phyloP scores from a whole-genome alignment of 37 sponge, comb jelly and placozoan genomes.

The Cliona cf. orientalis region DNA sequence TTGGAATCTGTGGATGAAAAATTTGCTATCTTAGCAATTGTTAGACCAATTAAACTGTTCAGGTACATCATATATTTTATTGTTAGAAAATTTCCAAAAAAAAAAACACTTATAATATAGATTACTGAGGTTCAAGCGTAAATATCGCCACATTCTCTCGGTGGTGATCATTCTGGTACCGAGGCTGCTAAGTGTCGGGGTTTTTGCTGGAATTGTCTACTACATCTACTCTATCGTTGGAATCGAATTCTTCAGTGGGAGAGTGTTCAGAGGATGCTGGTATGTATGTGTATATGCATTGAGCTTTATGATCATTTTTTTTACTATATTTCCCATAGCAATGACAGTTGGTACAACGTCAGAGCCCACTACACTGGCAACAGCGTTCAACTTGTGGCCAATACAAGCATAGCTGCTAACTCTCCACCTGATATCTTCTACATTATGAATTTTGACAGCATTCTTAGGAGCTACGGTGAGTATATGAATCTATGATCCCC shows the following conservation, averaged over 20 bases:
- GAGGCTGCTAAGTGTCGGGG: slow-evolving; percentile 36
- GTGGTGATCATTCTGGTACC: slow-evolving; percentile 61
- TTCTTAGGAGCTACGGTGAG: slow-evolving; percentile 71
- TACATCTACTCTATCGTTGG: slow-evolving; percentile 82
- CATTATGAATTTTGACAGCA: slow-evolving; percentile 78
- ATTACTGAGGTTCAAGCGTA: slow-evolving; percentile 60
- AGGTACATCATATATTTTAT: background rate
- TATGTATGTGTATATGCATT: no score
- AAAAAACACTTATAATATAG: slow-evolving; percentile 18
- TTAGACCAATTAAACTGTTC: background rate
- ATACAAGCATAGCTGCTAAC: background rate
- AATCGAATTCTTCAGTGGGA: slow-evolving; percentile 64
- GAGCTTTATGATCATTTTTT: no score
- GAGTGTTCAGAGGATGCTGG: slow-evolving; percentile 56
- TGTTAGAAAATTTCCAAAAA: no score
- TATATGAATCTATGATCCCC: no score
- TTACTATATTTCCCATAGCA: no score
- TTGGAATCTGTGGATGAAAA: background rate
- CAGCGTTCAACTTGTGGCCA: background rate
- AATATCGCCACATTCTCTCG: slow-evolving; percentile 69
- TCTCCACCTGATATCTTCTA: slow-evolving; percentile 31
- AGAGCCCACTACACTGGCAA: slow-evolving; percentile 27
- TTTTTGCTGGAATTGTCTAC: slow-evolving; percentile 47
- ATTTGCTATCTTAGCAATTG: background rate
- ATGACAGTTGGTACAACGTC: slow-evolving; percentile 18